A percentile compares a stretch with the other conserved stretches of the same genome.
phyloP scores from a whole-genome alignment of 2,797 vertebrate species.

The Hoplostethus mediterraneus region DNA sequence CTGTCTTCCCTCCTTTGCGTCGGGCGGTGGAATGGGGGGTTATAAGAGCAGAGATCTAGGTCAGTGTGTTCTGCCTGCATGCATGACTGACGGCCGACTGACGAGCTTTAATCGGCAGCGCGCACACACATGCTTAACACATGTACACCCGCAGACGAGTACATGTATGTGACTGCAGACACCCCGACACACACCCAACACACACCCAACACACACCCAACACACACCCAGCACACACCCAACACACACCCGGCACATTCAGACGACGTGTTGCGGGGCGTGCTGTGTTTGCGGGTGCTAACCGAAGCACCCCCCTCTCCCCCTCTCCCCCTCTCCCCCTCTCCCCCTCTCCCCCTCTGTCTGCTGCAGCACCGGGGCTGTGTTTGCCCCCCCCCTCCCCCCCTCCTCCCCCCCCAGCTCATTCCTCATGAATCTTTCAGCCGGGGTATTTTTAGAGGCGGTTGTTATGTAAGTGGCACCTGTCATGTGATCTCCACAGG shows the following conservation, averaged over 20 bases:
- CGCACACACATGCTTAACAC: conserved; percentile 15
- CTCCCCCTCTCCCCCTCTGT: conserved; percentile 24
- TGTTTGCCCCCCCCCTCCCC: too few species aligned
- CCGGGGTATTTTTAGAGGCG: conserved; percentile 82
- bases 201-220: too few species aligned
- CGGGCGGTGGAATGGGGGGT: conserved; percentile 67
- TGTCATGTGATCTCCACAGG: conserved; percentile 83
- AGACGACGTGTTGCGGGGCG: not conserved
- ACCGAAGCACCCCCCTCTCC: conserved; percentile 22
- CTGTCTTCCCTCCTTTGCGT: conserved; percentile 34
- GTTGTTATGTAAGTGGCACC: conserved; percentile 85
- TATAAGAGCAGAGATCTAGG: conserved; percentile 73
- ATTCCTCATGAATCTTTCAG: conserved; percentile 84
- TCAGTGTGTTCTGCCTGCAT: conserved; percentile 68
- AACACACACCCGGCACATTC: not conserved
- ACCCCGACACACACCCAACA: too few species aligned
- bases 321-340: too few species aligned
- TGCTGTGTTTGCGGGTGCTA: conserved; percentile 12
- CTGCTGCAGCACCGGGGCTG: conserved; percentile 41
- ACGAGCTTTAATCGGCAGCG: conserved; percentile 38
- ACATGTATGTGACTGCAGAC: conserved; percentile 3
- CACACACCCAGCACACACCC: too few species aligned
- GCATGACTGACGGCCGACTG: conserved; percentile 56
- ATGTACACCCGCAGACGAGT: not conserved
- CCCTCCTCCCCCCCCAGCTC: conserved; percentile 46